A percentile compares a stretch with the other conserved stretches of the same genome.
phyloP scores from a whole-genome alignment of 1,140 invertebrate genomes.

The Nasonia vitripennis region DNA sequence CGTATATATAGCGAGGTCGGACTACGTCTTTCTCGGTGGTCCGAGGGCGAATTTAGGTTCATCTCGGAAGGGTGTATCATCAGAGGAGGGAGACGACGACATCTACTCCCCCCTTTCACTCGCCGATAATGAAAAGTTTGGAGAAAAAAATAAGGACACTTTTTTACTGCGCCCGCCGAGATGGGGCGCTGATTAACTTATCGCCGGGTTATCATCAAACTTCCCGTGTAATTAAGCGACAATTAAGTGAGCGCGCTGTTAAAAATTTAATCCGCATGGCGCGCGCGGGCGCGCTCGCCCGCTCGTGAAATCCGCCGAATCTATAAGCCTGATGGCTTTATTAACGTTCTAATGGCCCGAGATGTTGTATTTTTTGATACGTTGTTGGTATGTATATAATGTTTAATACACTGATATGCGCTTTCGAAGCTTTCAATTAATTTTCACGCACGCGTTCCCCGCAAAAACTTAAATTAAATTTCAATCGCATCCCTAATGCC shows the following conservation, averaged over 20 bases:
- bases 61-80: not conserved
- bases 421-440: too few relatives aligned
- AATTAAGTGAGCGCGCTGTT: not conserved
- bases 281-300: too few relatives aligned
- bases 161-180: not conserved
- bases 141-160: not conserved
- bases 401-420: too few relatives aligned
- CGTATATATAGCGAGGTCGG: too few relatives aligned
- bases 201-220: not conserved
- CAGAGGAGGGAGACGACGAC: not conserved
- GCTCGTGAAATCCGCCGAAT: too few relatives aligned
- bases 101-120: too few relatives aligned
- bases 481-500: too few relatives aligned
- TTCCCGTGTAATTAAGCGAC: not conserved
- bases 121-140: not conserved
- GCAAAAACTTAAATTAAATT: too few relatives aligned
- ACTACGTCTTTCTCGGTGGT: not conserved
- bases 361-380: not conserved
- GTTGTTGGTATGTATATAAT: too few relatives aligned
- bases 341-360: not conserved
- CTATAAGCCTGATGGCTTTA: not conserved
- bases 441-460: too few relatives aligned
- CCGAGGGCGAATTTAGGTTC: not conserved
- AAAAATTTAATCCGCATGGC: not conserved
- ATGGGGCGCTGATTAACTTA: not conserved